Conservation (phyloP, 1,140 invertebrate genomes). For the Acromyrmex echinatior region DNA sequence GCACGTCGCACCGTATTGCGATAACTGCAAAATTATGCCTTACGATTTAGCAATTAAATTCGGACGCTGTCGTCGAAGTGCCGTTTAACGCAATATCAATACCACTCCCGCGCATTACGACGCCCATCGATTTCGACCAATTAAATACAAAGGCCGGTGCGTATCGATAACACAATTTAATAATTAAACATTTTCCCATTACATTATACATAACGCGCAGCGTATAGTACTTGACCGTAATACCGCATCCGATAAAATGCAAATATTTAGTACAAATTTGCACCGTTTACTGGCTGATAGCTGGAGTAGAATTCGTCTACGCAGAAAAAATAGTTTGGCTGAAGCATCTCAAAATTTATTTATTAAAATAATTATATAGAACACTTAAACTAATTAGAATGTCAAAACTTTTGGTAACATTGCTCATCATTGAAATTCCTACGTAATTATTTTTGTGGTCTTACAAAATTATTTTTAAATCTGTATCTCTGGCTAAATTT, state of each 20-base stretch:
- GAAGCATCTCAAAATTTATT: no score
- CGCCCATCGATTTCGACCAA: constrained; percentile 46
- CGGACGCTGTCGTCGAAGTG: constrained; percentile 7
- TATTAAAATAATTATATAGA: no score
- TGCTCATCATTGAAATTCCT: no score
- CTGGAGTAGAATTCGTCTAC: not conserved
- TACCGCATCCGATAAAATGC: not conserved
- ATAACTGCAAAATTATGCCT: constrained; percentile 57
- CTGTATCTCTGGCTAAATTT: no score
- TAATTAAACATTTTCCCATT: constrained; percentile 34
- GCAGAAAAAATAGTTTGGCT: no score
- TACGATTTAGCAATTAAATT: constrained; percentile 48
- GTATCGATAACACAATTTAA: constrained; percentile 40
- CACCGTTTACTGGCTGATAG: not conserved
- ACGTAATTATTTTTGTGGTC: no score
- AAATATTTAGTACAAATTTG: constrained; percentile 32
- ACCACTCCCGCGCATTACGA: not conserved
- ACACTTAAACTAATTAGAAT: no score
- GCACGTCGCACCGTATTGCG: constrained; percentile 39
- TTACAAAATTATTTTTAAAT: no score
- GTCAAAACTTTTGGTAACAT: no score
- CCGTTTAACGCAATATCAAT: constrained; percentile 31
- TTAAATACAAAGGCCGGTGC: constrained; percentile 18
- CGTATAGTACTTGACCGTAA: not conserved
- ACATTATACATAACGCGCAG: not conserved